Percentiles rank a stretch among this genome's conserved stretches.
Evolutionary conservation across 2,113 vertebrate genomes (phyloP).

Genomic region (Amia ocellicauda): DNA sequence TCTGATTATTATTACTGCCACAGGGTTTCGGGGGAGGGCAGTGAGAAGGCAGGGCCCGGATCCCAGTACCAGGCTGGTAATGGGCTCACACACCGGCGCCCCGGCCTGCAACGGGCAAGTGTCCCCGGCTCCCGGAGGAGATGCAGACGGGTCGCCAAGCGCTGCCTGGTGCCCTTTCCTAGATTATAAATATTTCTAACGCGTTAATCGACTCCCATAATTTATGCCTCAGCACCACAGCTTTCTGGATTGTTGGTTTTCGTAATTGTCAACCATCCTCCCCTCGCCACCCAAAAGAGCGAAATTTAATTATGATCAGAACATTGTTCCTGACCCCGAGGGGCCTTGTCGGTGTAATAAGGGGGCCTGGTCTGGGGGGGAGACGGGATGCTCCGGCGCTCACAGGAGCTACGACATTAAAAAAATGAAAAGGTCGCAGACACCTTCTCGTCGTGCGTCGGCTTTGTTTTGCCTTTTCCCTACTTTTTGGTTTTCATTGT

Average conservation of each 20-base stretch:
- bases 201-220: constrained; percentile 75
- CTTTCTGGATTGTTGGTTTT: constrained; percentile 95
- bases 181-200: constrained; percentile 43
- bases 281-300: constrained; percentile 42
- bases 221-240: constrained; percentile 74
- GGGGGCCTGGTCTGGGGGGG: constrained; percentile 37
- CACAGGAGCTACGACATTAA: constrained; percentile 17
- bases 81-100: not conserved
- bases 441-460: no score
- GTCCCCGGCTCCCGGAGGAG: constrained; percentile 8
- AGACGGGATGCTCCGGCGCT: constrained; percentile 30
- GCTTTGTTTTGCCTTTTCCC: no score
- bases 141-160: constrained; percentile 62
- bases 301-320: constrained; percentile 63
- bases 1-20: not conserved
- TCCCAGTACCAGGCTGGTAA: not conserved
- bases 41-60: no score
- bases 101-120: constrained; percentile 5
- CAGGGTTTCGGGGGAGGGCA: not conserved
- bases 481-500: no score
- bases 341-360: constrained; percentile 41
- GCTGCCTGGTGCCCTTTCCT: constrained; percentile 59
- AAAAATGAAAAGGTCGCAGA: not conserved
- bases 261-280: constrained; percentile 77
- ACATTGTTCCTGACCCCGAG: constrained; percentile 52